A percentile compares a stretch with the other conserved stretches of the same genome.
Evolutionary conservation across 2,113 vertebrate species (phyloP).

Genomic region (Rousettus leschenaultii): DNA sequence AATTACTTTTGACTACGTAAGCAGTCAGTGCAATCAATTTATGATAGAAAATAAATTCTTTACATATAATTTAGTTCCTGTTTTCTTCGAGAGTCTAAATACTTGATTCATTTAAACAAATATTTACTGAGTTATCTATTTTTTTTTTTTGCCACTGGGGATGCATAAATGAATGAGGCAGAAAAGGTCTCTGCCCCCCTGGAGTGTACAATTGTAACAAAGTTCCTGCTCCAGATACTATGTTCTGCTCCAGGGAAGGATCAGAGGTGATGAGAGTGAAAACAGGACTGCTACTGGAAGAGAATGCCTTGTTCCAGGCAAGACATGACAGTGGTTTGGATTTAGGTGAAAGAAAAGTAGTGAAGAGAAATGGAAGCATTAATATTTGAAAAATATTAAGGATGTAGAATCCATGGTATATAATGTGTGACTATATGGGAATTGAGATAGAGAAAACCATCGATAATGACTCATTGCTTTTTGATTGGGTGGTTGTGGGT

Average conservation of each 20-base stretch:
- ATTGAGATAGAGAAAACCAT: background rate
- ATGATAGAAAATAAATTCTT: background rate
- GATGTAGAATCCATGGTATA: background rate
- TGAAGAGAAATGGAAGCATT: background rate
- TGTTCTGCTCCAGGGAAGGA: background rate
- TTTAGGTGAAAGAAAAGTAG: background rate
- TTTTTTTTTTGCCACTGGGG: background rate
- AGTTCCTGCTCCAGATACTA: background rate
- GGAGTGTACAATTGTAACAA: background rate
- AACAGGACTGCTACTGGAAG: background rate
- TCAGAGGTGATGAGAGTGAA: background rate
- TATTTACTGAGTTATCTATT: background rate
- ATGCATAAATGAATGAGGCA: background rate
- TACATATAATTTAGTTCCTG: background rate
- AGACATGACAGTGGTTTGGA: background rate
- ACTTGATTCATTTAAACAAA: background rate
- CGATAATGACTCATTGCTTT: background rate
- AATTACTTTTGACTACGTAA: background rate
- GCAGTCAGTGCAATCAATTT: background rate
- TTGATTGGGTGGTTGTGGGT: background rate
- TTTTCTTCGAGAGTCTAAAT: constrained; percentile 20
- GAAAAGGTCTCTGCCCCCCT: background rate
- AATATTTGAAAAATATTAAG: background rate
- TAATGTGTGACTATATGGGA: background rate
- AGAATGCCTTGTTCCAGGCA: background rate